Base-by-base conservation (phyloP, 2,113 vertebrate genomes). In the Pterocles orientalis region DNA sequence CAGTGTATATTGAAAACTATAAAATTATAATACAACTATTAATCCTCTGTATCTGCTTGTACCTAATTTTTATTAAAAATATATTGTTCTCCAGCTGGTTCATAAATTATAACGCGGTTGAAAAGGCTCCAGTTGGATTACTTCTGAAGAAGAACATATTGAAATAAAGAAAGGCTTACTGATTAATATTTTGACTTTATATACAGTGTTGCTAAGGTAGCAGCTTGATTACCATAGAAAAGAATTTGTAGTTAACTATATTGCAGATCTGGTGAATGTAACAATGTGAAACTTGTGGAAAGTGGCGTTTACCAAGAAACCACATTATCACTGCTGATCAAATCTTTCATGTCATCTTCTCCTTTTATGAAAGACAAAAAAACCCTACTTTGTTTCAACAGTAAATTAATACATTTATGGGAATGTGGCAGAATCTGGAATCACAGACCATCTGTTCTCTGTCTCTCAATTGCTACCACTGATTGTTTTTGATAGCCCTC, bases 31-130 rank as follows among this genome's bases (percentile, higher is more conserved):
- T 95, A 88, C 94, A 96, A 95, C 97, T 94, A 97, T 98, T 98
- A 98, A 98, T 98, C 98, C 97, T 85, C 96, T 97, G 97, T 98
- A 97, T 98, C 98, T 97, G 94, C 97, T 97, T 97, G 97, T 97
- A 97, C 97, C 97, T 98, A 97, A 97, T 98, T 98, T 98, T 98
- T 98, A 98, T 98, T 97, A 98, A 98, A 98, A 97, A 98, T 97
- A 77, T 90, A 97, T 97, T 86, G 94, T 91, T 91, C 95, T 97
- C 92, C 92, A 94, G 97, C 97, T 94, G 96, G 92, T 94, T 95
- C 88, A 78, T 96, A 97, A 98, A 97, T 98, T 96, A 91, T 60
- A 62, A 56, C 7, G 84, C 1, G 65, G 92, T 65, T 61, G 82
- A 81, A 93, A 92, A 90, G 94, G 43, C 92, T 88, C 91, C 89